phyloP scores from a whole-genome alignment of 2,888 invertebrate genomes.

The Dolichomitus sp. region DNA sequence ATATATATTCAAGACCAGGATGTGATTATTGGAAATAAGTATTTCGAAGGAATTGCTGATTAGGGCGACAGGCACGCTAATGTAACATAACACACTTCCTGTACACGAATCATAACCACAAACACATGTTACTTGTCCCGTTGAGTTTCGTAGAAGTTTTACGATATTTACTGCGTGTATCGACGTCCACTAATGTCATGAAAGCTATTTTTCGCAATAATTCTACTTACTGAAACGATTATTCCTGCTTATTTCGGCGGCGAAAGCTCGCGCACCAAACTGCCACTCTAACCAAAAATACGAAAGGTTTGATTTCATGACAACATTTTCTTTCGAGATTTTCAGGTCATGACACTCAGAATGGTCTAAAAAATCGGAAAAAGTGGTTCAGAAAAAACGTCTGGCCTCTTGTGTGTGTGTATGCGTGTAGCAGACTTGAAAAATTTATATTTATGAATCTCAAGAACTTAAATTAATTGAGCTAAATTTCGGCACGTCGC shows the following conservation, averaged over 20 bases:
- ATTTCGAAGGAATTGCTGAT: not conserved
- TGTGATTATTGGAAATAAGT: too few relatives aligned
- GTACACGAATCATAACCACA: constrained; percentile 23
- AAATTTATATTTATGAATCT: too few relatives aligned
- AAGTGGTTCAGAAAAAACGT: too few relatives aligned
- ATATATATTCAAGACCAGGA: not conserved
- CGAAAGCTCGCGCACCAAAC: constrained; percentile 48
- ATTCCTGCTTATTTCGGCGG: constrained; percentile 34
- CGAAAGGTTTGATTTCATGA: too few relatives aligned
- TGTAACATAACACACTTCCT: not conserved
- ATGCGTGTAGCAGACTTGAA: too few relatives aligned
- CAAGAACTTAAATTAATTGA: too few relatives aligned
- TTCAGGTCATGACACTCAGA: too few relatives aligned
- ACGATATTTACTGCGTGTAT: not conserved
- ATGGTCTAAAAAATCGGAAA: too few relatives aligned
- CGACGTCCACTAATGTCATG: not conserved
- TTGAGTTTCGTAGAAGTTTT: not conserved
- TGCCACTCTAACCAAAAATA: constrained; percentile 47
- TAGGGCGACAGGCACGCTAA: not conserved
- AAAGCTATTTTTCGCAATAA: not conserved
- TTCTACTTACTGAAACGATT: constrained; percentile 52
- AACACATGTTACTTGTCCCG: constrained; percentile 17
- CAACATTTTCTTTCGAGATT: too few relatives aligned
- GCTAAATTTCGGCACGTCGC: too few relatives aligned
- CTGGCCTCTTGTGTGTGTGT: too few relatives aligned